Evolutionary conservation across 2,797 vertebrate species (phyloP), one percentile per base, ranked within the genome.

Genomic region (Neosilurus mollespiculum): DNA sequence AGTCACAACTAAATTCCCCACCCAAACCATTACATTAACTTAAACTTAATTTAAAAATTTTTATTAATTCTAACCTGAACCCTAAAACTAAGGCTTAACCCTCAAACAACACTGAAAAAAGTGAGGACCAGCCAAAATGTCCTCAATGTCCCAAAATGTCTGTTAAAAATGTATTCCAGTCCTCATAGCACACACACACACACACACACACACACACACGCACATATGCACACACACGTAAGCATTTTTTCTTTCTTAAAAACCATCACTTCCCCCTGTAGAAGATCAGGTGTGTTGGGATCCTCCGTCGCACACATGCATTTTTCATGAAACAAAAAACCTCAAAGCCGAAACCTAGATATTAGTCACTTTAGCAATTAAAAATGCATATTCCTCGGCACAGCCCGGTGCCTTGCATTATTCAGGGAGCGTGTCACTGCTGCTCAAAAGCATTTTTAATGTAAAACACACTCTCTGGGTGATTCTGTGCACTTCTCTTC

Each of bases 301-400:
- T 64, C 54, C 64, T 70, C 65, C 66, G 22, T 75, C 15, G 9
- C 34, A 15, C 24, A 96, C 93, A 95, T 91, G 95, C 95, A 99
- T 98, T 96, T 98, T 99, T 99, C 93, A 98, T 99, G 95, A 96
- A 94, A 96, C 96, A 96, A 97, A 81, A 97, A 98, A 97, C 96
- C 97, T 99, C 96, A 98, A 98, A 99, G 96, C 96, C 96, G 95
- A 97, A 78, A 96, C 96, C 96, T 96, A 95, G 94, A 98, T 98
- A 99, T 98, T 98, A 98, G 96, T 98, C 96, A 98, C 96, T 98
- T 99, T 98, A 98, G 96, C 97, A 98, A 99, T 99, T 98, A 99
- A 98, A 98, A 98, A 98, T 98, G 97, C 91, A 98, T 98, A 97
- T 97, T 96, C 96, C 97, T 96, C 95, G 93, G 95, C 94, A 95